A percentile compares a stretch with the other conserved stretches of the same genome.
phyloP scores from a whole-genome alignment of 2,888 invertebrate genomes.

The Troilus luridus region DNA sequence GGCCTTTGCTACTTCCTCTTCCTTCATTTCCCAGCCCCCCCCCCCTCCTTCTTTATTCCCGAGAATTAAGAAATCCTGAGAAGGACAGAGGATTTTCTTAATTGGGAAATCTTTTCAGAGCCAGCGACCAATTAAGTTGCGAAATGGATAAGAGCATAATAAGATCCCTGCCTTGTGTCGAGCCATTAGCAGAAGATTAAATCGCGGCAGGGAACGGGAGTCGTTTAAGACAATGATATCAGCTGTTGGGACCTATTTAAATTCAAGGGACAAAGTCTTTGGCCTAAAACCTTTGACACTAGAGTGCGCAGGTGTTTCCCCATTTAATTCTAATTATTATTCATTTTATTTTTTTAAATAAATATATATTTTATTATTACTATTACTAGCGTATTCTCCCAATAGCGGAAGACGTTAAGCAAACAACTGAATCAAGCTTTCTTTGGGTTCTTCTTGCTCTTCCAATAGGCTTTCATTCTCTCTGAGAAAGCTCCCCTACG shows the following conservation, averaged over 20 bases:
- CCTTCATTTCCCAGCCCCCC: constrained; percentile 1
- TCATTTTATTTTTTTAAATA: no score
- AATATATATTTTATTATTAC: no score
- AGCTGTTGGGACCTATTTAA: not conserved
- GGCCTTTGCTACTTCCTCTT: not conserved
- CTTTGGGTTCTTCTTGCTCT: no score
- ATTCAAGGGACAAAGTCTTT: not conserved
- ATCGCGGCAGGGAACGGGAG: not conserved
- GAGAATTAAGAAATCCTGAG: not conserved
- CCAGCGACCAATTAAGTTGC: not conserved
- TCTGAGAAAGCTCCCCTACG: no score
- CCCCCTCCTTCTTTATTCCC: not conserved
- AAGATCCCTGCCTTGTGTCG: not conserved
- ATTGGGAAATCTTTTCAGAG: not conserved
- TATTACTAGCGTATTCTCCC: no score
- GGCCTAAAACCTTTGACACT: not conserved
- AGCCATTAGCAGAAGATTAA: not conserved
- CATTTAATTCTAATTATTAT: no score
- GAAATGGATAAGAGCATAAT: not conserved
- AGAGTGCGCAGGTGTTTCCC: no score
- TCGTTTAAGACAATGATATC: not conserved
- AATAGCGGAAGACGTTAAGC: no score
- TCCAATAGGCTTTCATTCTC: no score
- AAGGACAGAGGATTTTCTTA: not conserved
- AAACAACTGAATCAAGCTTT: no score